Conservation (phyloP, 35 echinoderm and acorn worm genomes). For the Apostichopus parvimensis region DNA sequence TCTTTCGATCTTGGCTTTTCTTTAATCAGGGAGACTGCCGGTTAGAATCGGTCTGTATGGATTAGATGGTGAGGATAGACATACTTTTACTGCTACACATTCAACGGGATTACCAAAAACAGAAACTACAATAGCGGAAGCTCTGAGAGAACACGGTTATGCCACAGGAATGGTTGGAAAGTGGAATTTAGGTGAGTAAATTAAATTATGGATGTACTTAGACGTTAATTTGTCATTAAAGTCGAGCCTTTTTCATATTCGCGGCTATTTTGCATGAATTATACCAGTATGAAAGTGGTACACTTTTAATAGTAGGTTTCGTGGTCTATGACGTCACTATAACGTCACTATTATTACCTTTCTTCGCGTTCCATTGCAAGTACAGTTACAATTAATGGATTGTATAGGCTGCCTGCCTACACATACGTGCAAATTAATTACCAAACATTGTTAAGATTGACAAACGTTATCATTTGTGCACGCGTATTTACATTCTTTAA, state of each 20-base stretch:
- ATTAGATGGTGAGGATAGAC: not conserved
- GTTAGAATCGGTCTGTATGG: constrained; percentile 48
- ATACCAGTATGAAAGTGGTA: too few species aligned
- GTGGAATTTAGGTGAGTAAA: constrained; percentile 60
- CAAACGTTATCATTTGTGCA: not conserved
- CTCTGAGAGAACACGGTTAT: constrained; percentile 45
- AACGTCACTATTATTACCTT: too few species aligned
- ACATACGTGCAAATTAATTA: not conserved
- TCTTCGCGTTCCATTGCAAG: too few species aligned
- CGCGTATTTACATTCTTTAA: too few species aligned
- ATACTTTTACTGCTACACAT: constrained; percentile 13
- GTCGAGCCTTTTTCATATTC: not conserved
- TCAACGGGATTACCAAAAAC: constrained; percentile 49
- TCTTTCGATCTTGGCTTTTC: not conserved
- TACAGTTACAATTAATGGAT: too few species aligned
- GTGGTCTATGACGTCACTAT: too few species aligned
- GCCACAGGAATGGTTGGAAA: constrained; percentile 63
- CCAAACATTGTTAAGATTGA: not conserved
- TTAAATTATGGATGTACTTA: too few species aligned
- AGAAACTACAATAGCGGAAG: constrained; percentile 54
- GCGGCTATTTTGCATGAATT: too few species aligned
- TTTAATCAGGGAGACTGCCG: constrained; percentile 34
- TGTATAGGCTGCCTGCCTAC: too few species aligned
- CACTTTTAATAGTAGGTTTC: too few species aligned
- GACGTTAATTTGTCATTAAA: too few species aligned